Evolutionary conservation across 2,113 vertebrate genomes (phyloP).

Genomic region (Sorex araneus): DNA sequence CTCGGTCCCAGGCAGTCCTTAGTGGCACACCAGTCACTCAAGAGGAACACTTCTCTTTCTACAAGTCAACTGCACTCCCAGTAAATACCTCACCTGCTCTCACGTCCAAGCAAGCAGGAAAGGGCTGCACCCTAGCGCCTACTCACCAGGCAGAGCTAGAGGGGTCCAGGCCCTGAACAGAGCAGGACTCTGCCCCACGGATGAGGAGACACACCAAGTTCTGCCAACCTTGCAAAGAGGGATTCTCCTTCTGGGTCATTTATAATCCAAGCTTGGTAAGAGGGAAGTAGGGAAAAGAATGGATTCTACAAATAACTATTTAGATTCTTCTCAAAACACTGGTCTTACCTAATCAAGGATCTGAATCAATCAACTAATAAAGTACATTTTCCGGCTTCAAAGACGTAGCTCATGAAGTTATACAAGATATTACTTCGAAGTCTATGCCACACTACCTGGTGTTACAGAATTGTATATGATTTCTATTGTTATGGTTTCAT

Average conservation of each 20-base stretch:
- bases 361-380: neutral
- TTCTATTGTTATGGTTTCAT: slow-evolving; percentile 2
- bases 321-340: slow-evolving; percentile 1
- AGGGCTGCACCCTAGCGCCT: neutral
- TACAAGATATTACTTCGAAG: neutral
- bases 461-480: neutral
- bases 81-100: neutral
- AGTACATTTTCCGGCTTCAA: neutral
- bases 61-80: neutral
- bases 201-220: neutral
- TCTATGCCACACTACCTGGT: neutral
- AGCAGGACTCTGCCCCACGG: neutral
- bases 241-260: neutral
- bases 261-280: neutral
- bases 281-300: neutral
- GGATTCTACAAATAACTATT: neutral
- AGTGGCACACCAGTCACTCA: neutral
- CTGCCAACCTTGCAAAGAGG: neutral
- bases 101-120: neutral
- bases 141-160: neutral
- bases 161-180: neutral
- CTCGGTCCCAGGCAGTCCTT: neutral
- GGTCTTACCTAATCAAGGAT: neutral
- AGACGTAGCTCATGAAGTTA: neutral
- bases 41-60: neutral